These are phyloP conservation scores for Pseudocheirus occidentalis DNA, from an alignment of 2,797 vertebrate genomes.

Conservation along the genomic window DNA sequence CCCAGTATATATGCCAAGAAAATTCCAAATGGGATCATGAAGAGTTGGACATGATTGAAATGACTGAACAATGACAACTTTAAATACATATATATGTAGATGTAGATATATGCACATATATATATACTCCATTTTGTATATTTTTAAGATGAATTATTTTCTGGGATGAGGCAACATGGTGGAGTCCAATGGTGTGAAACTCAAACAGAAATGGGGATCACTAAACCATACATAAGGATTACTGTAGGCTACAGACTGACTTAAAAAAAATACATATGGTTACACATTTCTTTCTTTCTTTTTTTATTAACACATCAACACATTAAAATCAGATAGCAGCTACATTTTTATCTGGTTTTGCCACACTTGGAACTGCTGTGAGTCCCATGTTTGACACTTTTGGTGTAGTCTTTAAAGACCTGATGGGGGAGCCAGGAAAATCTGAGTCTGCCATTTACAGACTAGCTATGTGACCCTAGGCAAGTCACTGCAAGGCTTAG, in stretches of 20 bases:
- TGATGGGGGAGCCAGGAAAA: neutral
- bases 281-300: too few relatives aligned
- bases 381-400: neutral
- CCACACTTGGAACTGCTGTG: neutral
- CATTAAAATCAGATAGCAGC: neutral
- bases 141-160: neutral
- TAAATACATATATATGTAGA: too few relatives aligned
- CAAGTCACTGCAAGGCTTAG: neutral
- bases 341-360: neutral
- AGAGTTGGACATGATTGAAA: neutral
- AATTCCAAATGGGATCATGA: neutral
- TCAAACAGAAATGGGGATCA: neutral
- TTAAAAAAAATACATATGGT: neutral
- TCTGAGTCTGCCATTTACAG: neutral
- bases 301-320: too few relatives aligned
- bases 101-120: fast-evolving
- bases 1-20: neutral
- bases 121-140: neutral
- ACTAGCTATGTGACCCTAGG: neutral
- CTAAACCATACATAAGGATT: neutral
- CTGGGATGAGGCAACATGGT: neutral
- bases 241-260: neutral
- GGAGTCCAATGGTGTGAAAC: neutral
- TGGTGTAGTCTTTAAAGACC: neutral
- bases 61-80: neutral